These are phyloP conservation scores for Melanogrammus aeglefinus DNA, from an alignment of 2,797 vertebrate genomes.

Conservation along the genomic window DNA sequence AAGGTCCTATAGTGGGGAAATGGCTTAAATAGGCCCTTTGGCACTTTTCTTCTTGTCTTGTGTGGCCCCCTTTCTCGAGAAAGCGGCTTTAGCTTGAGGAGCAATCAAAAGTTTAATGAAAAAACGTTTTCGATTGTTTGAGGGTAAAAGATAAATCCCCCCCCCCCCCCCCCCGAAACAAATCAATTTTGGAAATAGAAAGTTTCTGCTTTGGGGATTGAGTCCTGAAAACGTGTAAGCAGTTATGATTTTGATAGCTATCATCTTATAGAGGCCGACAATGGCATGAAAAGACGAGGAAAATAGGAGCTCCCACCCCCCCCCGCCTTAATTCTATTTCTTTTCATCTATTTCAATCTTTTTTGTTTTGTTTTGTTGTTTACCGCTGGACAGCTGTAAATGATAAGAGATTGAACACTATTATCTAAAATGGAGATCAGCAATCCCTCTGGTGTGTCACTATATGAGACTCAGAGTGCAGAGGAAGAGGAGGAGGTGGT, in stretches of 20 bases:
- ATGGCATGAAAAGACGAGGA: slow-evolving; percentile 39
- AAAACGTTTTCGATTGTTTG: slow-evolving; percentile 50
- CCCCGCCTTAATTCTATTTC: slow-evolving; percentile 55
- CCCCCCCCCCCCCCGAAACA: slow-evolving; percentile 66
- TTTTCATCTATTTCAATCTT: slow-evolving; percentile 49
- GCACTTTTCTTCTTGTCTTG: slow-evolving; percentile 31
- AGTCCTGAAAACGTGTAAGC: slow-evolving; percentile 53
- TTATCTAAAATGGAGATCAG: slow-evolving; percentile 82
- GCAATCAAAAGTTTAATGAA: slow-evolving; percentile 69
- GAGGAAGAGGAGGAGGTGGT: slow-evolving; percentile 44
- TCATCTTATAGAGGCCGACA: slow-evolving; percentile 41
- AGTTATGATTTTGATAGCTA: slow-evolving; percentile 76
- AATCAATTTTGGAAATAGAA: slow-evolving; percentile 74
- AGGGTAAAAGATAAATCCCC: slow-evolving; percentile 59
- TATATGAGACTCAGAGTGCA: slow-evolving; percentile 62
- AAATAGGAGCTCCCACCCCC: slow-evolving; percentile 41
- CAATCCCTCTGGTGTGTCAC: slow-evolving; percentile 70
- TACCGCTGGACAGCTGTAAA: slow-evolving; percentile 78
- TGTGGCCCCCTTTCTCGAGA: slow-evolving; percentile 41
- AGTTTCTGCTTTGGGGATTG: slow-evolving; percentile 64
- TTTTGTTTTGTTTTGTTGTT: slow-evolving; percentile 77
- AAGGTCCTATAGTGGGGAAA: slow-evolving; percentile 64
- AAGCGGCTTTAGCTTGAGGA: slow-evolving; percentile 59
- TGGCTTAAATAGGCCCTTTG: slow-evolving; percentile 56
- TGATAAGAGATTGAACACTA: slow-evolving; percentile 76